phyloP scores from a whole-genome alignment of 2,797 vertebrate genomes.

The Thunnus albacares region DNA sequence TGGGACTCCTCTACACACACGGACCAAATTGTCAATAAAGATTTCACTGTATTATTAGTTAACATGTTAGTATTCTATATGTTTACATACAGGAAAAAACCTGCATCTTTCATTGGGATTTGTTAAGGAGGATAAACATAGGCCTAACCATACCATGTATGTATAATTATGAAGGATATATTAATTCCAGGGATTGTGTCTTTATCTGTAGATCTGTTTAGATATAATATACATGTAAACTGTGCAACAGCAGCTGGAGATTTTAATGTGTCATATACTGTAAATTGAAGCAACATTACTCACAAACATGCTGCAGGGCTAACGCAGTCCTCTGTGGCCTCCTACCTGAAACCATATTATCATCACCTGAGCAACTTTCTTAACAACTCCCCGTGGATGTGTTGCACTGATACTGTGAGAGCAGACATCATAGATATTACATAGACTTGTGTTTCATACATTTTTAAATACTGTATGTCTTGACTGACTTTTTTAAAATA shows the following conservation, averaged over 20 bases:
- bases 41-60: no score
- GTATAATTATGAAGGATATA: neutral
- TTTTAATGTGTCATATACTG: neutral
- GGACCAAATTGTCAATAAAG: neutral
- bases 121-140: neutral
- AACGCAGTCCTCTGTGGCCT: conserved; percentile 15
- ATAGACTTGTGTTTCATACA: neutral
- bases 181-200: neutral
- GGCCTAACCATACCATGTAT: neutral
- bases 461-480: conserved; percentile 4
- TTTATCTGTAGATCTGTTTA: neutral
- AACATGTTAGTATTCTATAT: neutral
- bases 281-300: conserved; percentile 10
- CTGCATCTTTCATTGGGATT: neutral
- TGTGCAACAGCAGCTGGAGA: neutral
- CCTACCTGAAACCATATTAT: neutral
- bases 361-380: conserved; percentile 11
- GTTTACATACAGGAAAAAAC: neutral
- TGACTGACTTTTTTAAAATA: conserved; percentile 22
- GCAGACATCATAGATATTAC: neutral
- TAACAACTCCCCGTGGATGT: conserved; percentile 19
- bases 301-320: neutral
- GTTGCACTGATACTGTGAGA: neutral
- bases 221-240: neutral
- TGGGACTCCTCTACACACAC: neutral